Evolutionary conservation across 2,888 invertebrate species (phyloP).

Genomic region (Phengaris arion): DNA sequence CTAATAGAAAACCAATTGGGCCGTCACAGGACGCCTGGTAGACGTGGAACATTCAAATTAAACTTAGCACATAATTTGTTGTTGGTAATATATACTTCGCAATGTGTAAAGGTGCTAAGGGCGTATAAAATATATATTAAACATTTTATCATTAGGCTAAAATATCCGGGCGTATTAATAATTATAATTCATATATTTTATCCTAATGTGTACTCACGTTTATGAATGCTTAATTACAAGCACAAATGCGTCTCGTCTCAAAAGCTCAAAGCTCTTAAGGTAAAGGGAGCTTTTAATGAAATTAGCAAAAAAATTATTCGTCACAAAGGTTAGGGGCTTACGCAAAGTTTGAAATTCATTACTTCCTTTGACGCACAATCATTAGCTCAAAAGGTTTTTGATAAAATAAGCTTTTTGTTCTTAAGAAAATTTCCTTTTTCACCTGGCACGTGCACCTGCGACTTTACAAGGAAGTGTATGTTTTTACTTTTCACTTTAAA

Average conservation of each 20-base stretch:
- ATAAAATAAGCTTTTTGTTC: not conserved
- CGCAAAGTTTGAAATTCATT: conserved; percentile 19
- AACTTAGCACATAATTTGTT: no score
- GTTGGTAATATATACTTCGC: no score
- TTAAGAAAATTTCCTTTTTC: not conserved
- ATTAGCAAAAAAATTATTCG: conserved; percentile 23
- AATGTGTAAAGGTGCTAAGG: no score
- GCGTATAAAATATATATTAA: no score
- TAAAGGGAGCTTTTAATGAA: conserved; percentile 22
- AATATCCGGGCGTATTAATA: not conserved
- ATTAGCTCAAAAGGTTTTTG: conserved; percentile 16
- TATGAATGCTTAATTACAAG: conserved; percentile 17
- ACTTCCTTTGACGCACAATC: not conserved
- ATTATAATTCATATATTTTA: conserved; percentile 10
- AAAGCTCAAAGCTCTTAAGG: conserved; percentile 27
- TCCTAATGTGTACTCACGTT: conserved; percentile 16
- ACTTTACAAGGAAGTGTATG: not conserved
- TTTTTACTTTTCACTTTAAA: not conserved
- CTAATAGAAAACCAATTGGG: no score
- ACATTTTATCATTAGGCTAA: no score
- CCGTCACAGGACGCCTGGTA: no score
- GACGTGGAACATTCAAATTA: no score
- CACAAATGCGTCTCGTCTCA: not conserved
- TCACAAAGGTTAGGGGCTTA: conserved; percentile 20
- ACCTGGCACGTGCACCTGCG: not conserved